phyloP scores from a whole-genome alignment of 2,113 vertebrate genomes.

The Copsychus sechellarum region DNA sequence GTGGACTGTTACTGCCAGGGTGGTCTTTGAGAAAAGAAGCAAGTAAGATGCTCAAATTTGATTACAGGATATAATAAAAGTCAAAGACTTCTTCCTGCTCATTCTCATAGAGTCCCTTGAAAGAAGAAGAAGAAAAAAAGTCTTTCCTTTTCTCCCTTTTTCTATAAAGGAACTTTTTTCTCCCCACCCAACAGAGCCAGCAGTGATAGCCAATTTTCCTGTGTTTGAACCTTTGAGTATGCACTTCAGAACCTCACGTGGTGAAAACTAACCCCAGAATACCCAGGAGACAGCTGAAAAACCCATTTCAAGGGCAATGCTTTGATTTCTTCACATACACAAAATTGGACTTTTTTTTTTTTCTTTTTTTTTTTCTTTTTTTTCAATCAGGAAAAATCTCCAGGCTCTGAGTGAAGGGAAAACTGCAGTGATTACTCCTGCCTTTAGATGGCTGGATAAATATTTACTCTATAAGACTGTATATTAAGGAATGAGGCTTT shows the following conservation, averaged over 20 bases:
- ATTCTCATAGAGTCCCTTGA: conserved; percentile 29
- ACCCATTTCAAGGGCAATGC: conserved; percentile 39
- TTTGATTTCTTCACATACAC: conserved; percentile 58
- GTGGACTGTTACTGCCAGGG: conserved; percentile 51
- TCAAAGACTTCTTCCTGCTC: conserved; percentile 56
- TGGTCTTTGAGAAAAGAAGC: conserved; percentile 64
- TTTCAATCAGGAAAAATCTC: conserved; percentile 24
- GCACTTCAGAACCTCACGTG: conserved; percentile 67
- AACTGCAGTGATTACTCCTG: conserved; percentile 53
- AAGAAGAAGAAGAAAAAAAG: conserved; percentile 24
- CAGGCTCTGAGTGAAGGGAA: conserved; percentile 57
- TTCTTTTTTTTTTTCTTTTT: background rate
- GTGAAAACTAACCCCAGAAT: conserved; percentile 66
- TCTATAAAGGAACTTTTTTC: conserved; percentile 50
- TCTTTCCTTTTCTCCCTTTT: background rate
- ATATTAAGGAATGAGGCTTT: conserved; percentile 57
- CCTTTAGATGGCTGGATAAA: conserved; percentile 61
- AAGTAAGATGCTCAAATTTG: conserved; percentile 67
- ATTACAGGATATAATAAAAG: conserved; percentile 73
- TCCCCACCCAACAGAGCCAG: conserved; percentile 51
- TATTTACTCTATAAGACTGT: conserved; percentile 59
- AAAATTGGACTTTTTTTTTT: conserved; percentile 10
- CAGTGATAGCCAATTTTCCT: conserved; percentile 59
- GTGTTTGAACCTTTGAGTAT: conserved; percentile 61
- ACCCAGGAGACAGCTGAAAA: conserved; percentile 63